These are phyloP conservation scores for Sthenelais limicola DNA, from an alignment of 2,888 invertebrate species.

Conservation along the genomic window DNA sequence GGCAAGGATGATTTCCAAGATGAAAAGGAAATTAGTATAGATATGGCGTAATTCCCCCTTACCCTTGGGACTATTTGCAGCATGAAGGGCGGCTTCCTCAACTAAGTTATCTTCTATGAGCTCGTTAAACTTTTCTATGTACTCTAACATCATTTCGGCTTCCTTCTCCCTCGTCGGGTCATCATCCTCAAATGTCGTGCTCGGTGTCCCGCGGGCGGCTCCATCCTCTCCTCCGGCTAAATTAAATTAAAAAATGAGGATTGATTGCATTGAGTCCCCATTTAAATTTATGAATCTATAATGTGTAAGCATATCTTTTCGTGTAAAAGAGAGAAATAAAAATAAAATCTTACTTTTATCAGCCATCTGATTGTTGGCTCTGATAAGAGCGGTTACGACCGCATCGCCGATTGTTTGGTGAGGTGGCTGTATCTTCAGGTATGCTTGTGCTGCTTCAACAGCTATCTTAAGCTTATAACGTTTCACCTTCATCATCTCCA, in stretches of 20 bases:
- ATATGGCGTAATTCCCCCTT: too few species aligned
- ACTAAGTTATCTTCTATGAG: constrained; percentile 68
- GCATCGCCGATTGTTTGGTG: constrained; percentile 71
- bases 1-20: too few species aligned
- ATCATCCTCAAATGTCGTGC: constrained; percentile 62
- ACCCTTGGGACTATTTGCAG: constrained; percentile 72
- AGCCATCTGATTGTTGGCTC: constrained; percentile 17
- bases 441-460: constrained; percentile 67
- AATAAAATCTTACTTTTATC: constrained; percentile 40
- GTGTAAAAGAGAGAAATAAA: too few species aligned
- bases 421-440: constrained; percentile 67
- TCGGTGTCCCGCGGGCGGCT: constrained; percentile 38
- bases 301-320: too few species aligned
- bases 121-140: constrained; percentile 72
- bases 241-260: too few species aligned
- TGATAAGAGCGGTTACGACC: constrained; percentile 59
- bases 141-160: constrained; percentile 71
- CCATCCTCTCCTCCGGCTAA: constrained; percentile 17
- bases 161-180: constrained; percentile 71
- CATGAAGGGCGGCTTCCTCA: constrained; percentile 70
- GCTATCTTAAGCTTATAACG: constrained; percentile 64
- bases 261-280: too few species aligned
- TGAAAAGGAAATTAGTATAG: too few species aligned
- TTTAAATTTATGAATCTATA: too few species aligned
- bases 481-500: constrained; percentile 62